Evolutionary conservation across 2,888 invertebrate genomes (phyloP).

Genomic region (Napeogenes inachia): DNA sequence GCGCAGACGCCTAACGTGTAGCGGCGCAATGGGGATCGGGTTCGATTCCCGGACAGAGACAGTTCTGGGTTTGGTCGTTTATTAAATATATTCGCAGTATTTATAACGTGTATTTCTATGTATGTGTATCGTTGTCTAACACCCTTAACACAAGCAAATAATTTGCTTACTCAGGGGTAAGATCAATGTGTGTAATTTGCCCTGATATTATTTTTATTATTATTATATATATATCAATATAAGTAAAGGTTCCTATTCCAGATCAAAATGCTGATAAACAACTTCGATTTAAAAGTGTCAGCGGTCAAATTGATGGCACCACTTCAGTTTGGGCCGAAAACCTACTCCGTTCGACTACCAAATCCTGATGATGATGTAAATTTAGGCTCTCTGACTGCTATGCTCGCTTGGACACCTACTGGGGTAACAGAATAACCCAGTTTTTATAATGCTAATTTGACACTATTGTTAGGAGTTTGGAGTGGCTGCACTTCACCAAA

Average conservation of each 20-base stretch:
- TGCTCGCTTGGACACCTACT: conserved; percentile 66
- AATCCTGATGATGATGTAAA: conserved; percentile 46
- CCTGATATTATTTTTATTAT: not conserved
- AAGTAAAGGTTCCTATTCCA: conserved; percentile 34
- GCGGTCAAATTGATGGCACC: conserved; percentile 49
- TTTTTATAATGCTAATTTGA: not conserved
- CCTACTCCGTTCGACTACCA: conserved; percentile 49
- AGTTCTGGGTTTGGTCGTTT: no score
- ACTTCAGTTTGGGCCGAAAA: conserved; percentile 44
- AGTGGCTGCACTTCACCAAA: no score
- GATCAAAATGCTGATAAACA: conserved; percentile 63
- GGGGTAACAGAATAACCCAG: conserved; percentile 44
- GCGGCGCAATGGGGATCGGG: no score
- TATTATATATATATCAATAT: not conserved
- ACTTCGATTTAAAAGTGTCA: conserved; percentile 63
- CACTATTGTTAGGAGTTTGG: no score
- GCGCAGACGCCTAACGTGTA: no score
- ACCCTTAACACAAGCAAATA: no score
- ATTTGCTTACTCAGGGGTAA: no score
- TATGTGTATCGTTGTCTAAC: no score
- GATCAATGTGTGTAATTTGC: no score
- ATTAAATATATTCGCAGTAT: no score
- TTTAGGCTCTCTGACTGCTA: conserved; percentile 55
- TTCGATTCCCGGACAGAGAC: no score
- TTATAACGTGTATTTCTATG: no score